Percentiles rank a stretch among this genome's conserved stretches.
Conservation (phyloP, 2,888 invertebrate species). For the Volucella bombylans region DNA sequence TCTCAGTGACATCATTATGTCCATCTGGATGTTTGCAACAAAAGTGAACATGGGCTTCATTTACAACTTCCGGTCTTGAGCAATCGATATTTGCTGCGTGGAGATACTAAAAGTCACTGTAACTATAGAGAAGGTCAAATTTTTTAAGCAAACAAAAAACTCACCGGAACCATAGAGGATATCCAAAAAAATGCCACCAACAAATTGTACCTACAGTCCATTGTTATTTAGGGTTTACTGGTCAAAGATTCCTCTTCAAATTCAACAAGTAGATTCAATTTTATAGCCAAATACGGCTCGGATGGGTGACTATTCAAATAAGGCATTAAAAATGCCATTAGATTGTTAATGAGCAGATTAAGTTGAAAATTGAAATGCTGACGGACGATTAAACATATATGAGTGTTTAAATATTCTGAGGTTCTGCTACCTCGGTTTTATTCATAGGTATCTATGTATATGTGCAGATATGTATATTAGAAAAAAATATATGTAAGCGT, state of each 20-base stretch:
- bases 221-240: neutral
- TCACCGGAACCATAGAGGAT: constrained; percentile 19
- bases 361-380: constrained; percentile 1
- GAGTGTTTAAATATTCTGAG: too few relatives aligned
- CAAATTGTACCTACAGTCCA: constrained; percentile 1
- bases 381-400: neutral
- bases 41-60: constrained; percentile 77
- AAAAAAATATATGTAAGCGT: too few relatives aligned
- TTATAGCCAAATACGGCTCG: constrained; percentile 19
- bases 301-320: neutral
- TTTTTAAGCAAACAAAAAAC: neutral
- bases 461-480: too few relatives aligned
- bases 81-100: constrained; percentile 75
- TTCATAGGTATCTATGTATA: too few relatives aligned
- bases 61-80: constrained; percentile 74
- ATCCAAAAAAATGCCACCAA: constrained; percentile 4
- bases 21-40: constrained; percentile 79
- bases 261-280: neutral
- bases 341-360: neutral
- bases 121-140: neutral
- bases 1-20: constrained; percentile 76
- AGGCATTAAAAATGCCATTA: neutral
- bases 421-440: too few relatives aligned
- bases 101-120: neutral
- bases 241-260: neutral